Conservation (phyloP, 2,888 invertebrate genomes). For the Caenorhabditis imperialis region DNA sequence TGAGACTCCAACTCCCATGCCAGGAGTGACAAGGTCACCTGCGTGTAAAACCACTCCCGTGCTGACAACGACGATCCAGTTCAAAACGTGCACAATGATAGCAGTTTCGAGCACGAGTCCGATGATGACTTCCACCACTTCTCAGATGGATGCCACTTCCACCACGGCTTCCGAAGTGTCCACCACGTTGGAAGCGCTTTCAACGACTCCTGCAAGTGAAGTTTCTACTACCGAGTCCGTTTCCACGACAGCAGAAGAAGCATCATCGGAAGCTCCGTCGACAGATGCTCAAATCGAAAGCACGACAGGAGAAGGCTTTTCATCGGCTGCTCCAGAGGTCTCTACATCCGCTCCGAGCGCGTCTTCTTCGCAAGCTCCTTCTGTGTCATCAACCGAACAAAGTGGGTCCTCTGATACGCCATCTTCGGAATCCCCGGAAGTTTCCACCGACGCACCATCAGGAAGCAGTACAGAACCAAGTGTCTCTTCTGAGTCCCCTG, state of each 20-base stretch:
- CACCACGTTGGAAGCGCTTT: slow-evolving; percentile 12
- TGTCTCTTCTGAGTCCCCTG: slow-evolving; percentile 2
- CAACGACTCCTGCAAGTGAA: slow-evolving; percentile 10
- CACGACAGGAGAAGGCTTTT: no score
- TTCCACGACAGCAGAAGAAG: slow-evolving; percentile 5
- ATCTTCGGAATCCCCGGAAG: background rate
- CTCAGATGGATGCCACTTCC: slow-evolving; percentile 10
- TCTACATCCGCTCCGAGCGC: no score
- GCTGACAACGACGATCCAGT: slow-evolving; percentile 39
- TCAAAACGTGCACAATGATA: slow-evolving; percentile 48
- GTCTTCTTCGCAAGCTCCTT: no score
- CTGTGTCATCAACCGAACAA: background rate
- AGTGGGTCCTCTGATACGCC: slow-evolving; percentile 5
- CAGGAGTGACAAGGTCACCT: slow-evolving; percentile 43
- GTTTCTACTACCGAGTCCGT: slow-evolving; percentile 7
- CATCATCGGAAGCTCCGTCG: slow-evolving; percentile 3
- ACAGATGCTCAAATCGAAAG: no score
- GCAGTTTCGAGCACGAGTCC: slow-evolving; percentile 38
- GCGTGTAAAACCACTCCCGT: slow-evolving; percentile 46
- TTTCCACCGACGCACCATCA: no score
- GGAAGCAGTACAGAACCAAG: no score
- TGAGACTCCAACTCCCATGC: slow-evolving; percentile 24
- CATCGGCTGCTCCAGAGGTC: no score
- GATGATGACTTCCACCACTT: slow-evolving; percentile 24
- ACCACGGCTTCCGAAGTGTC: slow-evolving; percentile 12